Conservation (phyloP, 2,888 invertebrate genomes). For the Craniophora ligustri region DNA sequence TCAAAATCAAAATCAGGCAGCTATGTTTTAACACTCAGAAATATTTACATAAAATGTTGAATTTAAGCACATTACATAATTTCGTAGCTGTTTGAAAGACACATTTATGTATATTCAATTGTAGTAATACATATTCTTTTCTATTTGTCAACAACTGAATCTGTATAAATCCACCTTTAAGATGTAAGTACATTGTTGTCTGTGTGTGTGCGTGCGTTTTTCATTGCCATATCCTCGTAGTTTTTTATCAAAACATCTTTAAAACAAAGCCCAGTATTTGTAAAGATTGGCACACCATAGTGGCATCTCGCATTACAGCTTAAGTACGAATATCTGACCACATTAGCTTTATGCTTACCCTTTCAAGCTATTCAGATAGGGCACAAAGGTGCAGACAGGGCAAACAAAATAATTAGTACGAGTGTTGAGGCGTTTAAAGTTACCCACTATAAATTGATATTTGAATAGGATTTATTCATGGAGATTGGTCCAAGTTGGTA, state of each 20-base stretch:
- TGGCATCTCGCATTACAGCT: conserved; percentile 53
- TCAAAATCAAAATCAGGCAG: too few species aligned
- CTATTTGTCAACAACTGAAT: too few species aligned
- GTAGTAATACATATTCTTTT: too few species aligned
- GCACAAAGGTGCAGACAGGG: conserved; percentile 37
- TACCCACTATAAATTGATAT: conserved; percentile 71
- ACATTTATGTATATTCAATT: too few species aligned
- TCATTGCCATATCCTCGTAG: conserved; percentile 8
- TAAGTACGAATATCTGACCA: conserved; percentile 61
- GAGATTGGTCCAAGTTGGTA: conserved; percentile 8
- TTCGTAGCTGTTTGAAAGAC: too few species aligned
- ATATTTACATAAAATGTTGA: too few species aligned
- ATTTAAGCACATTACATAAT: too few species aligned
- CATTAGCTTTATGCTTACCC: conserved; percentile 70
- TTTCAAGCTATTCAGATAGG: conserved; percentile 29
- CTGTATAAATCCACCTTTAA: too few species aligned
- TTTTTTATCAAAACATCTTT: conserved; percentile 13
- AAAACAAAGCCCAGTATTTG: conserved; percentile 19
- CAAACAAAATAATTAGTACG: conserved; percentile 82
- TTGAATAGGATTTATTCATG: conserved; percentile 64
- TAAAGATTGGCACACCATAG: conserved; percentile 30
- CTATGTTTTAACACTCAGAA: too few species aligned
- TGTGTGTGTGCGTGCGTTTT: conserved; percentile 7
- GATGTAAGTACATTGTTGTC: too few species aligned
- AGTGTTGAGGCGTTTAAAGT: conserved; percentile 79